phyloP scores from a whole-genome alignment of 1,140 invertebrate genomes.

The Ptiloglossa arizonensis region DNA sequence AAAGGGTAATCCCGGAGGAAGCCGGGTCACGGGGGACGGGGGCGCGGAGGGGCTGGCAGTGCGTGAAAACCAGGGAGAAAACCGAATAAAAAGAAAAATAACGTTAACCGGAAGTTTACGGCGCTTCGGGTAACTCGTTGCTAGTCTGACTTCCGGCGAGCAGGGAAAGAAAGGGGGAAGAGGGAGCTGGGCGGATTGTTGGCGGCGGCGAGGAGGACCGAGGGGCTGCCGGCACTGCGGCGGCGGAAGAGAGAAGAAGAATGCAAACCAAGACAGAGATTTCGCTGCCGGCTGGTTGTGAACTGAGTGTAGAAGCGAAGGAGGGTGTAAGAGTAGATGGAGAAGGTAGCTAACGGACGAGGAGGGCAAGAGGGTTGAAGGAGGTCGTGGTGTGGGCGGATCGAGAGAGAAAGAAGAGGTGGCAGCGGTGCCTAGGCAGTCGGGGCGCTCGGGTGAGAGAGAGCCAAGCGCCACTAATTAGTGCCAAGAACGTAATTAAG shows the following conservation, averaged over 20 bases:
- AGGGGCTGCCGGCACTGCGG: constrained; percentile 3
- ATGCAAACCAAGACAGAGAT: constrained; percentile 66
- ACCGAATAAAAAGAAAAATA: constrained; percentile 49
- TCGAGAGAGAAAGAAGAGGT: constrained; percentile 64
- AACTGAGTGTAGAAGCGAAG: constrained; percentile 51
- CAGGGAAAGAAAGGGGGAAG: constrained; percentile 19
- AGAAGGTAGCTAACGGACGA: constrained; percentile 57
- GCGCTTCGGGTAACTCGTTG: constrained; percentile 54
- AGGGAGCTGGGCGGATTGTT: constrained; percentile 35
- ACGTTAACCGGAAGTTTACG: constrained; percentile 55
- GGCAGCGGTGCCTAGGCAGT: constrained; percentile 64
- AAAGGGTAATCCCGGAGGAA: constrained; percentile 44
- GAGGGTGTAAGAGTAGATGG: constrained; percentile 61
- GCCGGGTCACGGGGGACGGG: constrained; percentile 9
- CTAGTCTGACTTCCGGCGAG: constrained; percentile 45
- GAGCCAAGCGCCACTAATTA: constrained; percentile 83
- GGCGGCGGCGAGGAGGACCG: constrained; percentile 8
- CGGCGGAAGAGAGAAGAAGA: constrained; percentile 58
- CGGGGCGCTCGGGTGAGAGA: constrained; percentile 69
- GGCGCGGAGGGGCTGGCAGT: constrained; percentile 18
- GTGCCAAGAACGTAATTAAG: constrained; percentile 86
- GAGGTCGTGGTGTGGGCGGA: constrained; percentile 53
- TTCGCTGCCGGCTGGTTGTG: constrained; percentile 59
- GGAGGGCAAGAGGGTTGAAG: constrained; percentile 60
- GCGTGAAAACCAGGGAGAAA: constrained; percentile 53